Conservation (phyloP, 2,797 vertebrate genomes). For the Vultur gryphus region DNA sequence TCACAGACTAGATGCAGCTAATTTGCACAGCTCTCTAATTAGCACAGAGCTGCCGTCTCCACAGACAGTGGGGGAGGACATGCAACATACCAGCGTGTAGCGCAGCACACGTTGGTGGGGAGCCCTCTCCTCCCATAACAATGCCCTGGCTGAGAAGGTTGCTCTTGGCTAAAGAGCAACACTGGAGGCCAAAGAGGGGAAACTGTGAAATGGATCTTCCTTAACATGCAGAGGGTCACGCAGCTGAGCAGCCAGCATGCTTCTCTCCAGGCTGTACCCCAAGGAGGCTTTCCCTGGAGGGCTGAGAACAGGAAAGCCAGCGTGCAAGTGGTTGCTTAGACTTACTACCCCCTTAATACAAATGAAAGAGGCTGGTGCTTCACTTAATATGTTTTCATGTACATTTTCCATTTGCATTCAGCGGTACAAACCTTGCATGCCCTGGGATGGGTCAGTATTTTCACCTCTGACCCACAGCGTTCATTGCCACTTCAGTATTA, state of each 20-base stretch:
- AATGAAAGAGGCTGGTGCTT: background rate
- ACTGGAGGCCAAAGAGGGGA: background rate
- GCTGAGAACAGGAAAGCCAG: background rate
- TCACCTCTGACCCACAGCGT: background rate
- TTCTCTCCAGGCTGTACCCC: background rate
- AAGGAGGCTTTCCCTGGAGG: background rate
- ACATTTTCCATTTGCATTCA: background rate
- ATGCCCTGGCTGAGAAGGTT: background rate
- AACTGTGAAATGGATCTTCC: background rate
- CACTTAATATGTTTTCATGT: background rate
- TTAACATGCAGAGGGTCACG: fast-evolving
- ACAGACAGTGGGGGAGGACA: fast-evolving
- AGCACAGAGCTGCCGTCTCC: background rate
- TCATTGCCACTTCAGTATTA: background rate
- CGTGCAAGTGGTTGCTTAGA: background rate
- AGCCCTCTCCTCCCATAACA: background rate
- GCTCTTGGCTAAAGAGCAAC: background rate
- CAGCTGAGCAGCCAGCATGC: fast-evolving
- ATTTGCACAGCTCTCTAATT: background rate
- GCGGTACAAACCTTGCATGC: background rate
- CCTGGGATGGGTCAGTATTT: background rate
- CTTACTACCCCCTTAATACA: background rate
- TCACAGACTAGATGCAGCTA: background rate
- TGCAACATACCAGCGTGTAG: fast-evolving
- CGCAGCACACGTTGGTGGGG: no score